A percentile compares a stretch with the other conserved stretches of the same genome.
Conservation (phyloP, 2,797 vertebrate genomes). For the Pagetopsis macropterus region DNA sequence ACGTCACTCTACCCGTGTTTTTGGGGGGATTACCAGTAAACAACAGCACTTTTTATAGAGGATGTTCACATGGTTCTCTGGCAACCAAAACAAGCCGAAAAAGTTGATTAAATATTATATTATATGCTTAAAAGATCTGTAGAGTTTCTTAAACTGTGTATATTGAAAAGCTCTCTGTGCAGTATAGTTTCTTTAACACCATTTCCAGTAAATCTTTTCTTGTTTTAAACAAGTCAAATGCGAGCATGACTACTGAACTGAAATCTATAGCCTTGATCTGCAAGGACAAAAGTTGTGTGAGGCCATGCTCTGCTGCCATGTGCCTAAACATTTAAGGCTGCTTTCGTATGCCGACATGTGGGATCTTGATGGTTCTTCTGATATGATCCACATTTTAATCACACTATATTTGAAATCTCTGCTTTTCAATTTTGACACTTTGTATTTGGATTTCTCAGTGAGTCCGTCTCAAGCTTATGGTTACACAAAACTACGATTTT, state of each 20-base stretch:
- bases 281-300: slow-evolving; percentile 52
- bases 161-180: not conserved
- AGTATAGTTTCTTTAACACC: not conserved
- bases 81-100: not conserved
- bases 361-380: slow-evolving; percentile 49
- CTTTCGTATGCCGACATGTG: slow-evolving; percentile 43
- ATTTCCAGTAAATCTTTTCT: not conserved
- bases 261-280: slow-evolving; percentile 47
- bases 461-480: not conserved
- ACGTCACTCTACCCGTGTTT: not conserved
- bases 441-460: not conserved
- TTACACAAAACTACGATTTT: not conserved
- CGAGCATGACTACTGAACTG: slow-evolving; percentile 31
- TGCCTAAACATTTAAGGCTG: slow-evolving; percentile 50
- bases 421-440: slow-evolving; percentile 7
- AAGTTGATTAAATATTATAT: too few relatives aligned
- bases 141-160: too few relatives aligned
- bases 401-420: slow-evolving; percentile 24
- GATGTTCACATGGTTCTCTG: not conserved
- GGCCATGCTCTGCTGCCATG: slow-evolving; percentile 55
- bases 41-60: not conserved
- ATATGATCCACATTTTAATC: slow-evolving; percentile 42
- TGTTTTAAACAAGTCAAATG: slow-evolving; percentile 27
- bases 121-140: too few relatives aligned
- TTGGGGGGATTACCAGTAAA: not conserved